phyloP scores from a whole-genome alignment of 2,113 vertebrate genomes.

The Sturnira hondurensis region DNA sequence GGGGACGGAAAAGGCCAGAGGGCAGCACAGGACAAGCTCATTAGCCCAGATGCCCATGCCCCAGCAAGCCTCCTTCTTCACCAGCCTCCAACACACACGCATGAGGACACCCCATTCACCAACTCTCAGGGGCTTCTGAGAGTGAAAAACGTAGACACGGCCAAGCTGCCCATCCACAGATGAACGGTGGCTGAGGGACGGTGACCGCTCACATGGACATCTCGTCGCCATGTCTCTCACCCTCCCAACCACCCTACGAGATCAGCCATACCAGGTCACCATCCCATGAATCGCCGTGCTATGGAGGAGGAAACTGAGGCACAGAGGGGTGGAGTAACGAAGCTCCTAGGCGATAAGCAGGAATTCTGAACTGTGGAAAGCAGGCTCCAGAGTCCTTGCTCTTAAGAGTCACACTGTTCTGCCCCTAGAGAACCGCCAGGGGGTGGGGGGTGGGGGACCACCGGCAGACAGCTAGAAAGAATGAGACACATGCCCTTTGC shows the following conservation, averaged over 20 bases:
- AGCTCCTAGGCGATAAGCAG: not conserved
- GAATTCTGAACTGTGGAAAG: not conserved
- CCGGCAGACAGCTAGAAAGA: too few relatives aligned
- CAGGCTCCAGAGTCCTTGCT: not conserved
- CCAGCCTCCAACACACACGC: not conserved
- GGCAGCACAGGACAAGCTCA: not conserved
- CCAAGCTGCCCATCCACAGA: accelerated
- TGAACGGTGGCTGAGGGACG: not conserved
- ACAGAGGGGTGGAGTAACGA: not conserved
- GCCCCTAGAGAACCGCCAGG: not conserved
- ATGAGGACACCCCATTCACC: accelerated
- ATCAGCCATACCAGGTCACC: accelerated
- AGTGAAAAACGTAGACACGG: not conserved
- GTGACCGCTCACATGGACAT: accelerated
- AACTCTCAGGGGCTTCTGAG: accelerated
- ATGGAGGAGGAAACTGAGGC: not conserved
- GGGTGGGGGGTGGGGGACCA: too few relatives aligned
- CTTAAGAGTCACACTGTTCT: too few relatives aligned
- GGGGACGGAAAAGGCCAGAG: not conserved
- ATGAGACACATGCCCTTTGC: not conserved
- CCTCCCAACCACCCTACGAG: not conserved
- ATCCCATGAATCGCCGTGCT: accelerated
- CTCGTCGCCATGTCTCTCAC: accelerated
- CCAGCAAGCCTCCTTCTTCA: not conserved
- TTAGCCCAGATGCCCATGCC: not conserved